Percentiles rank a stretch among this genome's conserved stretches.
phyloP scores from a whole-genome alignment of 2,888 invertebrate genomes.

The Rhyacophila evoluta region DNA sequence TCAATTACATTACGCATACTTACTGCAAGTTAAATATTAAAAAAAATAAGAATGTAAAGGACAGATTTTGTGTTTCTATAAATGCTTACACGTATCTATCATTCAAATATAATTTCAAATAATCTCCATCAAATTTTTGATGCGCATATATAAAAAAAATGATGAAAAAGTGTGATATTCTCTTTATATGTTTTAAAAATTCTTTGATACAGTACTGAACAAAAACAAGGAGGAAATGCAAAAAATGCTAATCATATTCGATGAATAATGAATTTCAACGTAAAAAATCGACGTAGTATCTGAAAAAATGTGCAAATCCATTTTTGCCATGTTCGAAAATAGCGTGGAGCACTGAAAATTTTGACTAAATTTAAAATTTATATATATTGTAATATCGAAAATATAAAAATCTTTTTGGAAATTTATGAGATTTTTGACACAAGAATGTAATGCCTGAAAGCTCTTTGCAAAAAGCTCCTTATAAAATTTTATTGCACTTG shows the following conservation, averaged over 20 bases:
- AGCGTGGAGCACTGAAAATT: not conserved
- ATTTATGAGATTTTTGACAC: not conserved
- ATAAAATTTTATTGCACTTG: too few relatives aligned
- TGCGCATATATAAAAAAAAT: not conserved
- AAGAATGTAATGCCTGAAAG: not conserved
- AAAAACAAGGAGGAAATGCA: not conserved
- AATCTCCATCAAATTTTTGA: too few relatives aligned
- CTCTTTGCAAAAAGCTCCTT: not conserved
- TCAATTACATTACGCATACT: too few relatives aligned
- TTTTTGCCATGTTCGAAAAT: not conserved
- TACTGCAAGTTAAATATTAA: too few relatives aligned
- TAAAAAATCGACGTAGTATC: not conserved
- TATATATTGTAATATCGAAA: not conserved
- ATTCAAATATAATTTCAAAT: too few relatives aligned
- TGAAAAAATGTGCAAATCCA: not conserved
- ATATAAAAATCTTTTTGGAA: not conserved
- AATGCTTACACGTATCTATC: too few relatives aligned
- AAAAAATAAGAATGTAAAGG: too few relatives aligned
- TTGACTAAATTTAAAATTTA: not conserved
- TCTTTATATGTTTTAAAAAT: not conserved
- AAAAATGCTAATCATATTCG: constrained; percentile 24
- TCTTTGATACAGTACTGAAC: not conserved
- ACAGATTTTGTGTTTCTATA: too few relatives aligned
- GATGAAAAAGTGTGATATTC: not conserved
- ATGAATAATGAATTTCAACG: constrained; percentile 11